phyloP scores from a whole-genome alignment of 2,888 invertebrate species.

The Nymphalis polychloros region DNA sequence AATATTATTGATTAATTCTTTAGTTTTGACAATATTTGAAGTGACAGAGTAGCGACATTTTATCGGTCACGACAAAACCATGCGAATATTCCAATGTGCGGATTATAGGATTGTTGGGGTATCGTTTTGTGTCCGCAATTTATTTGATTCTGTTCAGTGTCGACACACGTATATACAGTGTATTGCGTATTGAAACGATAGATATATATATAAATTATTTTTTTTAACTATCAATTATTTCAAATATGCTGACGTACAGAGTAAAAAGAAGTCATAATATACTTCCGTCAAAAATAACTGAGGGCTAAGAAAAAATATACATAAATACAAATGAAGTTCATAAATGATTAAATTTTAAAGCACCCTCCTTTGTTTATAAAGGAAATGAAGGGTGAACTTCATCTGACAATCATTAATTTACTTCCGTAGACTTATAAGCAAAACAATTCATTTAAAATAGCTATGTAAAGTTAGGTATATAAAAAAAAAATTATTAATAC shows the following conservation, averaged over 20 bases:
- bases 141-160: slow-evolving; percentile 49
- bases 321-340: neutral
- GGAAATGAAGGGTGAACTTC: slow-evolving; percentile 36
- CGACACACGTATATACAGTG: neutral
- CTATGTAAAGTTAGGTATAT: neutral
- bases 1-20: neutral
- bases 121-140: slow-evolving; percentile 62
- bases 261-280: neutral
- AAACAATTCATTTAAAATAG: slow-evolving; percentile 8
- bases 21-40: neutral
- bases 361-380: slow-evolving; percentile 27
- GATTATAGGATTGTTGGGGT: slow-evolving; percentile 62
- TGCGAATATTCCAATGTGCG: slow-evolving; percentile 51
- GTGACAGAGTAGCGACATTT: slow-evolving; percentile 45
- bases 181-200: neutral
- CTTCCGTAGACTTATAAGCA: slow-evolving; percentile 20
- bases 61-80: slow-evolving; percentile 51
- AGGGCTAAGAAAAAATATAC: neutral
- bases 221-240: too few species aligned
- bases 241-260: too few species aligned
- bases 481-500: neutral
- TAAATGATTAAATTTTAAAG: slow-evolving; percentile 17
- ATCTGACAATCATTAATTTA: slow-evolving; percentile 38
- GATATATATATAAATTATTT: too few species aligned
- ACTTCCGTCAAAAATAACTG: neutral